Conservation (phyloP, 2,888 invertebrate genomes). For the Troglohyphantes excavatus region DNA sequence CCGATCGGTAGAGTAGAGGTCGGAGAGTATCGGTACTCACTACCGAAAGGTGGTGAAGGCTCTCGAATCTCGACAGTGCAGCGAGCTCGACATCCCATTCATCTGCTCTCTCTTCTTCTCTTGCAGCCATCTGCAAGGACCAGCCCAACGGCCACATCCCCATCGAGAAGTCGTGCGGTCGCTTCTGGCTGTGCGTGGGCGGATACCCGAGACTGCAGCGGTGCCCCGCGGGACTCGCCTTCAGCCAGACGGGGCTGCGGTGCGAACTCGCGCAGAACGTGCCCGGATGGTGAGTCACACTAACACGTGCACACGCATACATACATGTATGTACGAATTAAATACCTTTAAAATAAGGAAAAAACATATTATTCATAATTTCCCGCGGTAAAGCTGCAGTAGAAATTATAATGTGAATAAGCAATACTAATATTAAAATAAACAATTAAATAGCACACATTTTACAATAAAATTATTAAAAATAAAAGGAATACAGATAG, state of each 20-base stretch:
- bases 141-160: constrained; percentile 95
- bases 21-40: no score
- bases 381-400: neutral
- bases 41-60: no score
- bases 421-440: neutral
- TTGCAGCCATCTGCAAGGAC: constrained; percentile 93
- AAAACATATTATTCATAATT: neutral
- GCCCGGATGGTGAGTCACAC: constrained; percentile 77
- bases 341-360: no score
- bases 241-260: constrained; percentile 65
- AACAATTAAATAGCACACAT: no score
- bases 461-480: neutral
- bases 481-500: neutral
- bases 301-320: neutral
- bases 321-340: neutral
- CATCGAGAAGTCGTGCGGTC: constrained; percentile 95
- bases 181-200: constrained; percentile 96
- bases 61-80: no score
- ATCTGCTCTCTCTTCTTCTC: neutral
- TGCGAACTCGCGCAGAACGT: constrained; percentile 77
- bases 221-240: constrained; percentile 84
- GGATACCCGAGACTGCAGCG: constrained; percentile 94
- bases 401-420: neutral
- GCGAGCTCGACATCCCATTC: no score
- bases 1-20: no score